Evolutionary conservation across 2,888 invertebrate genomes (phyloP).

Genomic region (Caenorhabditis zanzibari): DNA sequence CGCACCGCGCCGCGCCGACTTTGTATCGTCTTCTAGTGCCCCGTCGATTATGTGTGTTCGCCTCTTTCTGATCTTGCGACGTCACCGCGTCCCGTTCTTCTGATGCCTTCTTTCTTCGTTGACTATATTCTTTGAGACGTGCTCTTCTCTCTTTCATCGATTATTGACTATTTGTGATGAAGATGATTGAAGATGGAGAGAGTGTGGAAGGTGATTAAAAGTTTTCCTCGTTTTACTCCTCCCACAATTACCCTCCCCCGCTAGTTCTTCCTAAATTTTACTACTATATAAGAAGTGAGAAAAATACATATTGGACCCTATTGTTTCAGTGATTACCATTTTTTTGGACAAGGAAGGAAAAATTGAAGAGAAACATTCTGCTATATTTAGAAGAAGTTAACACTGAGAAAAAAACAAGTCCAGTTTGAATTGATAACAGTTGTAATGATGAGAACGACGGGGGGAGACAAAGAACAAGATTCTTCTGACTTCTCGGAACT

Average conservation of each 20-base stretch:
- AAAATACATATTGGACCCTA: slow-evolving; percentile 37
- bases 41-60: slow-evolving; percentile 58
- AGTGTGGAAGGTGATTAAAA: slow-evolving; percentile 28
- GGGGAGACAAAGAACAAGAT: slow-evolving; percentile 43
- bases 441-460: slow-evolving; percentile 15
- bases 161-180: slow-evolving; percentile 49
- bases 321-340: slow-evolving; percentile 14
- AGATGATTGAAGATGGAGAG: slow-evolving; percentile 42
- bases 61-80: slow-evolving; percentile 65
- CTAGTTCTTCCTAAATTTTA: slow-evolving; percentile 26
- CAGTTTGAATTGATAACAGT: slow-evolving; percentile 40
- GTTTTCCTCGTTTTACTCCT: slow-evolving; percentile 38
- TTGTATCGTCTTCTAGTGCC: slow-evolving; percentile 38
- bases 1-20: slow-evolving; percentile 11
- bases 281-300: slow-evolving; percentile 44
- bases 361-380: neutral
- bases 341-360: slow-evolving; percentile 19
- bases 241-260: slow-evolving; percentile 9
- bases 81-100: slow-evolving; percentile 62
- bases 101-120: slow-evolving; percentile 21
- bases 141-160: slow-evolving; percentile 46
- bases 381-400: slow-evolving; percentile 46
- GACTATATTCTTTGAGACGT: slow-evolving; percentile 46
- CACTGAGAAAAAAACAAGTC: slow-evolving; percentile 36
- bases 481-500: slow-evolving; percentile 20